Base-by-base conservation (phyloP, 2,888 invertebrate species). In the Prosopocoilus inquinatus region DNA sequence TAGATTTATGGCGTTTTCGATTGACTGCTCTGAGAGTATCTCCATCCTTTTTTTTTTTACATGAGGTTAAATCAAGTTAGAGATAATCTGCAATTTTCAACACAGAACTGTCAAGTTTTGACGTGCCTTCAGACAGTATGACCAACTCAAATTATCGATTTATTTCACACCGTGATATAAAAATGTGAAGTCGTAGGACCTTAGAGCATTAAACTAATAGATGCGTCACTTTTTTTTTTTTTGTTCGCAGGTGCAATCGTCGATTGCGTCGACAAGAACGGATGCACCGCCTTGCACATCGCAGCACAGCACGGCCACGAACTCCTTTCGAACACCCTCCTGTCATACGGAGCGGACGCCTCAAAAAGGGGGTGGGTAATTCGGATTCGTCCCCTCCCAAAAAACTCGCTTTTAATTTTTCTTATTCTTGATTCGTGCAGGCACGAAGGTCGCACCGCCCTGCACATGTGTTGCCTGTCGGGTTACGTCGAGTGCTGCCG, bases 221-320 rank as follows among this genome's bases (percentile, higher is more conserved):
- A 35, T 35, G 9, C 9, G 35, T 35, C 9, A 9, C 9, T 35
- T 9, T 9, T 53, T n/a, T 36, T 48, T n/a, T n/a, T 12, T 47
- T 57, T 32, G 45, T 50, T 63, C 67, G 28, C 58, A 78, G 79
- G 82, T 59, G 81, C 82, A 35, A 68, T 74, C 34, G 79, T 84
- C 32, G 83, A 85, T 67, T 77, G 77, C 45, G 71, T 76, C 47
- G 85, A 86, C 70, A 82, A 81, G 64, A 81, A 81, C 61, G 82
- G 82, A 9, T 84, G 82, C 65, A 84, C 85, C 1, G 80, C 85
- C 9, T 72, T 86, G 46, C 85, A 86, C 66, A 82, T 85, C 57
- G 85, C 86, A 11, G 84, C 85, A n/a, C 77, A 82, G 64, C 81
- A 81, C 65, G 82, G 83, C 0, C 82, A 84, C 62, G 82, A 83